Percentiles rank a stretch among this genome's conserved stretches.
These are phyloP conservation scores for Nysson spinosus DNA, from an alignment of 2,888 invertebrate species.

Conservation along the genomic window DNA sequence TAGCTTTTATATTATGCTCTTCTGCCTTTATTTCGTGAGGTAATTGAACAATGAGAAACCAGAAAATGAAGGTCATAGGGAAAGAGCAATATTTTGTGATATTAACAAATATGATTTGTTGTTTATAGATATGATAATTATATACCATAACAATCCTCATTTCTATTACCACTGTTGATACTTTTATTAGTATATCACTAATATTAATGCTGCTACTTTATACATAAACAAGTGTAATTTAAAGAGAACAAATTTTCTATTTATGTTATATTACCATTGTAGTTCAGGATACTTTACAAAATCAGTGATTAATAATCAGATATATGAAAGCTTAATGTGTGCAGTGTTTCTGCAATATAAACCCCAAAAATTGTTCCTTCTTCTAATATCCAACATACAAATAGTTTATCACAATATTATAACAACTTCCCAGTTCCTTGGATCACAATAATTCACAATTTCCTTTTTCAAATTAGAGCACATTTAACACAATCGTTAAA, in stretches of 20 bases:
- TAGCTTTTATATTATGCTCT: too few species aligned
- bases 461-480: too few species aligned
- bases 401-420: too few species aligned
- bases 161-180: constrained; percentile 21
- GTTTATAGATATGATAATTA: constrained; percentile 36
- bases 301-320: too few species aligned
- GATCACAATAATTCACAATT: too few species aligned
- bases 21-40: too few species aligned
- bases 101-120: constrained; percentile 67
- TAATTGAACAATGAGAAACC: constrained; percentile 7
- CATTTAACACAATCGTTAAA: too few species aligned
- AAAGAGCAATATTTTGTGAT: constrained; percentile 69
- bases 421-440: too few species aligned
- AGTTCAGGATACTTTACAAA: background rate
- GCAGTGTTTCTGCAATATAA: too few species aligned
- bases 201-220: background rate
- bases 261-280: background rate
- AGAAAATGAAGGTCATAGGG: constrained; percentile 12
- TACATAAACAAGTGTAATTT: background rate
- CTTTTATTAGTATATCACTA: constrained; percentile 8
- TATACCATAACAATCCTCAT: constrained; percentile 13
- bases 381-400: too few species aligned
- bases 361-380: too few species aligned
- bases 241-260: background rate
- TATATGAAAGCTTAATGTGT: too few species aligned